A percentile compares a stretch with the other conserved stretches of the same genome.
These are phyloP conservation scores for Eumaeus atala DNA, from an alignment of 1,140 invertebrate species.

Conservation along the genomic window DNA sequence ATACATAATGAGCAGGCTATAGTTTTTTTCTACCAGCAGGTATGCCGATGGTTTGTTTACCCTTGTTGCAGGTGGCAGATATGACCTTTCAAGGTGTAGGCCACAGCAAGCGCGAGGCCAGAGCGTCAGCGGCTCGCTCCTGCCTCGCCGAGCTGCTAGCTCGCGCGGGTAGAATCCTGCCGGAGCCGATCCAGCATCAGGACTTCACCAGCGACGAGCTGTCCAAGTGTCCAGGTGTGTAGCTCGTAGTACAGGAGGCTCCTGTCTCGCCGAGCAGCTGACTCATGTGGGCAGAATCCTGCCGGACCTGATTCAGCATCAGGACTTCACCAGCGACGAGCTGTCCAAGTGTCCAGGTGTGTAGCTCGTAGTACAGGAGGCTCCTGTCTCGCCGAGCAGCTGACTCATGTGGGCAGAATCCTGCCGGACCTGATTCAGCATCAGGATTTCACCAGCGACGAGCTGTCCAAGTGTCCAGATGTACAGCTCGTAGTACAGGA, in stretches of 20 bases:
- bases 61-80: conserved; percentile 40
- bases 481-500: no score
- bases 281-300: conserved; percentile 46
- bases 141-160: conserved; percentile 46
- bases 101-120: conserved; percentile 53
- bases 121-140: conserved; percentile 43
- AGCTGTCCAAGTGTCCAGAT: conserved; percentile 24
- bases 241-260: no score
- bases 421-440: conserved; percentile 21
- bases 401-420: conserved; percentile 46
- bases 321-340: conserved; percentile 51
- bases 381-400: conserved; percentile 40
- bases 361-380: no score
- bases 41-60: background rate
- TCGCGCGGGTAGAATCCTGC: conserved; percentile 43
- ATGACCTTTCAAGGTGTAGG: conserved; percentile 53
- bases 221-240: conserved; percentile 21
- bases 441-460: conserved; percentile 50
- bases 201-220: conserved; percentile 51
- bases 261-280: conserved; percentile 42
- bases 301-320: conserved; percentile 17
- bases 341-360: conserved; percentile 21
- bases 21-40: no score
- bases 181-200: conserved; percentile 17
- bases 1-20: no score